Evolutionary conservation across 2,113 vertebrate genomes (phyloP), one percentile per base, ranked within the genome.

Genomic region (Vimba vimba): DNA sequence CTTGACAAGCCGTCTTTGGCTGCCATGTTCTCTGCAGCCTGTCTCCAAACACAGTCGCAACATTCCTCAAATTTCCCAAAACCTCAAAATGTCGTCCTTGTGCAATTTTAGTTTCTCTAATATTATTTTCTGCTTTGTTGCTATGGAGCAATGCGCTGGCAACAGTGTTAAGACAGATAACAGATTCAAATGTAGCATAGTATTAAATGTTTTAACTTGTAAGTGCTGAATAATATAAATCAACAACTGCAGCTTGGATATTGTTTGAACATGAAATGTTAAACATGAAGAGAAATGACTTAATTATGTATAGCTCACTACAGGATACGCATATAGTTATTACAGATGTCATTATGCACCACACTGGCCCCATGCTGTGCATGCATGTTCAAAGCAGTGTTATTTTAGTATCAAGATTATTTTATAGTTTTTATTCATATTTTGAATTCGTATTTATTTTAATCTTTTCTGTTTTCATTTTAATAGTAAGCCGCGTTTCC

Each of bases 1-100:
- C 87, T 80, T 86, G 81, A 88, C 69, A 84, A 84, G 36, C 43
- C 25, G 1, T 39, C 52, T 50, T 50, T 57, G 68, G 76, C 76
- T 84, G 57, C 50, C 10, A 27, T 50, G 82, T 86, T 76, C 36
- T 75, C 45, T 27, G 69, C 25, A 21, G 77, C 25, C 11, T 73
- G 36, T 52, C 64, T 87, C 50, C 75, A 23, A 5, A 52, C 36
- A 19, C 68, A 75, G 13, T 57, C 39, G 60, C 43, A 43, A 30
- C 21, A 2, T 80, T 27, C 76, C 23, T 76, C 57, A 33, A 69
- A 74, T 62, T 57, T 25, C 74, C 57, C 27, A 25, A 52, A 59
- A 75, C 52, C 57, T 64, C 33, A 60, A 74, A 75, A 75, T 45
- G 68, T 79, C 5, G 10, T 52, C 66, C 60, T 50, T 0, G 52